These are phyloP conservation scores for Drosophila tsacasi DNA, from an alignment of 1,140 invertebrate genomes.

Conservation along the genomic window DNA sequence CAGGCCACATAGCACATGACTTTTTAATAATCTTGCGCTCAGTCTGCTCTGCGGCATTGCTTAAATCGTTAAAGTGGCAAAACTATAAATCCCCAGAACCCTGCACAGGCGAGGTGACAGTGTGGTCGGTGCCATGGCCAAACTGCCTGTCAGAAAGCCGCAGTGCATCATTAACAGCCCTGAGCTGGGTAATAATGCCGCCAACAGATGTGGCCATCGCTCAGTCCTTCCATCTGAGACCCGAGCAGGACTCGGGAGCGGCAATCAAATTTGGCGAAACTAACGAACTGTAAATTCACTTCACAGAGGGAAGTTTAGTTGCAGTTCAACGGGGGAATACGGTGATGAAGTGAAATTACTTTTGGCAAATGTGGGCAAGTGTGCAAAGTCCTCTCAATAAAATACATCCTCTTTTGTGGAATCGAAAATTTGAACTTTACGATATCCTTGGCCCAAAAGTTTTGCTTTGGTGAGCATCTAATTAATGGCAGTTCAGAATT, in stretches of 20 bases:
- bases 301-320: slow-evolving; percentile 15
- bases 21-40: slow-evolving; percentile 40
- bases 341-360: slow-evolving; percentile 7
- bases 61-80: slow-evolving; percentile 33
- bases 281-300: slow-evolving; percentile 52
- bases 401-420: not conserved
- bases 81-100: slow-evolving; percentile 32
- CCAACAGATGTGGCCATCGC: slow-evolving; percentile 53
- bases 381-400: not conserved
- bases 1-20: slow-evolving; percentile 2
- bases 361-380: slow-evolving; percentile 4
- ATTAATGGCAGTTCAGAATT: not conserved
- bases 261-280: slow-evolving; percentile 43
- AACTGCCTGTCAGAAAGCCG: slow-evolving; percentile 37
- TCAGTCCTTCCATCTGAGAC: slow-evolving; percentile 30
- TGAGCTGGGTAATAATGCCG: slow-evolving; percentile 56
- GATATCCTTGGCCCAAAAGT: not conserved
- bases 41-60: slow-evolving; percentile 12
- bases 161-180: slow-evolving; percentile 60
- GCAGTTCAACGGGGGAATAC: not conserved
- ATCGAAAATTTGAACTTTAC: not conserved
- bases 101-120: slow-evolving; percentile 18
- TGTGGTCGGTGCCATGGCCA: slow-evolving; percentile 45
- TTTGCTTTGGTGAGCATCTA: not conserved
- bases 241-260: not conserved